phyloP scores from a whole-genome alignment of 2,113 vertebrate species.

The Ochotona curzoniae region DNA sequence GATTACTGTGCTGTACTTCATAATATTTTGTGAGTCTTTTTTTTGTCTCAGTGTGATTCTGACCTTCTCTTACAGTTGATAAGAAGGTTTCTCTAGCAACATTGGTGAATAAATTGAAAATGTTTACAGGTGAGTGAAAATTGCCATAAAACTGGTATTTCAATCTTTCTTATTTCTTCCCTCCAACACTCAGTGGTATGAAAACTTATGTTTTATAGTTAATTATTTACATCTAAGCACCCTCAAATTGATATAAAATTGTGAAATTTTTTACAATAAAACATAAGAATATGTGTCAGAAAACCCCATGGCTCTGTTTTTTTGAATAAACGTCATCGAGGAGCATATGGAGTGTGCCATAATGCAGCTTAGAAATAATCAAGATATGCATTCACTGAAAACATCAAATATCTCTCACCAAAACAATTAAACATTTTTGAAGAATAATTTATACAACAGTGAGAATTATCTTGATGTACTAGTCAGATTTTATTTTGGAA shows the following conservation, averaged over 20 bases:
- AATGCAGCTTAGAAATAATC: background rate
- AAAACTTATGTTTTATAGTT: background rate
- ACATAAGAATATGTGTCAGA: background rate
- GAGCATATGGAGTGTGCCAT: background rate
- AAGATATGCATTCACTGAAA: background rate
- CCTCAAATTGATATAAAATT: background rate
- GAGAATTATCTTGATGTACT: background rate
- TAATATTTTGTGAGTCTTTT: background rate
- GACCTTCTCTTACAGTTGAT: conserved; percentile 10
- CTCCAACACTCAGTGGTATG: background rate
- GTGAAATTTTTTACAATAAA: background rate
- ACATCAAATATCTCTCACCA: background rate
- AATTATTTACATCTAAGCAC: background rate
- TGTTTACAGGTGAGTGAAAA: conserved; percentile 36
- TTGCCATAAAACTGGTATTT: background rate
- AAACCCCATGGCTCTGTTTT: background rate
- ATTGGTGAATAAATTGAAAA: background rate
- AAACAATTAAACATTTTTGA: background rate
- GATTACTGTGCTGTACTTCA: background rate
- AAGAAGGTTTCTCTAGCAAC: conserved; percentile 22
- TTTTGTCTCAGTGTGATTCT: background rate
- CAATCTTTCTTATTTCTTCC: background rate
- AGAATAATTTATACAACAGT: background rate
- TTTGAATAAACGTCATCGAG: background rate
- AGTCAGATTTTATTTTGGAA: background rate